These are phyloP conservation scores for Rhagonycha fulva DNA, from an alignment of 2,888 invertebrate genomes.

Conservation along the genomic window DNA sequence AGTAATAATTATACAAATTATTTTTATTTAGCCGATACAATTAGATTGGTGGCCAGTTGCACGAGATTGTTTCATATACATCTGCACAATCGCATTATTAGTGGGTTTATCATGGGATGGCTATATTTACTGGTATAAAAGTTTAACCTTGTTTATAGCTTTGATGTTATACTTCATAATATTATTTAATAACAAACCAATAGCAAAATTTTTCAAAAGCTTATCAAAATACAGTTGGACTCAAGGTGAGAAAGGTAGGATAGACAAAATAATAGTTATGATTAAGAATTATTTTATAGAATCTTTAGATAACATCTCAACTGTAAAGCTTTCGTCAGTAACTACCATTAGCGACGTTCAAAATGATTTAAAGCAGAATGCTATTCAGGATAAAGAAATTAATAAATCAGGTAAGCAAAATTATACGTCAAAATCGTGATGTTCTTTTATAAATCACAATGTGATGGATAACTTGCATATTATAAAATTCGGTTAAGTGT, in stretches of 20 bases:
- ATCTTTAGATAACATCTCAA: neutral
- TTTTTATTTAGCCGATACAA: constrained; percentile 66
- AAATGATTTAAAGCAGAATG: neutral
- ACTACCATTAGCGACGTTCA: neutral
- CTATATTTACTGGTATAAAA: constrained; percentile 78
- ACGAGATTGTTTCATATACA: constrained; percentile 78
- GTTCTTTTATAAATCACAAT: neutral
- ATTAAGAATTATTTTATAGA: neutral
- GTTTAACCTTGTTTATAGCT: constrained; percentile 69
- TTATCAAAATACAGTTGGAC: neutral
- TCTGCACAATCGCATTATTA: constrained; percentile 70
- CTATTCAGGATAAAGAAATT: neutral
- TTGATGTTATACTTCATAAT: constrained; percentile 74
- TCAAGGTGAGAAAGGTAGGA: neutral
- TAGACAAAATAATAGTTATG: neutral
- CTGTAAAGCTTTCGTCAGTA: neutral
- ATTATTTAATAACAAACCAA: constrained; percentile 66
- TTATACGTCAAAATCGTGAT: neutral
- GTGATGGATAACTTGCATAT: neutral
- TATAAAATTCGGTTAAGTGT: neutral
- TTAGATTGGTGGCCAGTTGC: constrained; percentile 82
- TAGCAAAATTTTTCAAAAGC: neutral
- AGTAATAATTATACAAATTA: neutral
- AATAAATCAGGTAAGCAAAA: neutral
- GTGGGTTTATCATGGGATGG: constrained; percentile 79